These are phyloP conservation scores for Oxystoma pomonae DNA, from an alignment of 2,888 invertebrate genomes.

Conservation along the genomic window DNA sequence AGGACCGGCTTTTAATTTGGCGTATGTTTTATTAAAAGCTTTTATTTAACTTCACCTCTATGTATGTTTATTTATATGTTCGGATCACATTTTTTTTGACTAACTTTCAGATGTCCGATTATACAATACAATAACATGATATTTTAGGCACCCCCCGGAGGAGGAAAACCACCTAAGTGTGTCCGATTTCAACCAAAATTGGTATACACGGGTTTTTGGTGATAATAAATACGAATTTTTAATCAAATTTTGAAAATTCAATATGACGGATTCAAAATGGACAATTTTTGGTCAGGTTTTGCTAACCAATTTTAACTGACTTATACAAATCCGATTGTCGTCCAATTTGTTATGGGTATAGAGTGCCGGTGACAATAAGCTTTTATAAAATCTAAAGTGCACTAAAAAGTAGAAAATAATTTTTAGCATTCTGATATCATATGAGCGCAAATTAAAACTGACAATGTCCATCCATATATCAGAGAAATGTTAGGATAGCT, in stretches of 20 bases:
- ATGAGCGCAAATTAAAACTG: too few species aligned
- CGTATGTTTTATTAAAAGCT: too few species aligned
- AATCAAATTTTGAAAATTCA: neutral
- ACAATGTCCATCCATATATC: too few species aligned
- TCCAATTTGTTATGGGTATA: neutral
- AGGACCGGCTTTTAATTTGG: too few species aligned
- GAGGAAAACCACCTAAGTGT: neutral
- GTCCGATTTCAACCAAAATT: neutral
- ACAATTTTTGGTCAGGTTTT: neutral
- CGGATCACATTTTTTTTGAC: too few species aligned
- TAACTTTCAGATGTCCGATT: too few species aligned
- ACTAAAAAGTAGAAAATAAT: too few species aligned
- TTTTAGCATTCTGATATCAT: too few species aligned
- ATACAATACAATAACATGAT: neutral
- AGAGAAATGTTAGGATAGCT: too few species aligned
- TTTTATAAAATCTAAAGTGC: too few species aligned
- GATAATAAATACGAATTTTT: neutral
- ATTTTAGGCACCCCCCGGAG: neutral
- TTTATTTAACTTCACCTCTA: too few species aligned
- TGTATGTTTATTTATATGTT: too few species aligned
- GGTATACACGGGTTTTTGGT: neutral
- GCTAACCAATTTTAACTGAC: neutral
- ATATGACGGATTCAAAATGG: neutral
- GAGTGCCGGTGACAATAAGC: neutral
- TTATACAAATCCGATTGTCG: neutral